Evolutionary conservation across 2,113 vertebrate species (phyloP).

Genomic region (Orthonyx spaldingii): DNA sequence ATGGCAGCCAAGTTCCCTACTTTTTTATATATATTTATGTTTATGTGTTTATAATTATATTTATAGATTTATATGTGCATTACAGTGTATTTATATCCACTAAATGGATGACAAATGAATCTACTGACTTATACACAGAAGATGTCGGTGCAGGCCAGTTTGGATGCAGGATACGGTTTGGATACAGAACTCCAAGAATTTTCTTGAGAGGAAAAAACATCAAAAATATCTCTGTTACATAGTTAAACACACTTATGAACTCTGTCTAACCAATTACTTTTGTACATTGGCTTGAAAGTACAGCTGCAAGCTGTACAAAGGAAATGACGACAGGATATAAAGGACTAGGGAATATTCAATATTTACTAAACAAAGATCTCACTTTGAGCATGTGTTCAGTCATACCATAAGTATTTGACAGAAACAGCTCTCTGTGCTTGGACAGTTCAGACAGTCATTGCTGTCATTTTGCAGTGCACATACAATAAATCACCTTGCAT

Average conservation of each 20-base stretch:
- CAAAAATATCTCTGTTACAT: background rate
- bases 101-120: background rate
- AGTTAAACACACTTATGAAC: background rate
- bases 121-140: background rate
- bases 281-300: conserved; percentile 6
- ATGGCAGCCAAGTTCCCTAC: background rate
- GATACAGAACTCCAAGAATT: background rate
- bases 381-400: conserved; percentile 23
- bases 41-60: background rate
- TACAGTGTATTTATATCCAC: background rate
- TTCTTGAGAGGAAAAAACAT: background rate
- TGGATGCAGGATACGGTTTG: background rate
- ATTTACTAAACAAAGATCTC: conserved; percentile 62
- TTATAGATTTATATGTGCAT: background rate
- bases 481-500: background rate
- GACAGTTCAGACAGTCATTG: background rate
- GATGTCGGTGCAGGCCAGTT: background rate
- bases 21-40: background rate
- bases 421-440: background rate
- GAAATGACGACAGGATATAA: conserved; percentile 60
- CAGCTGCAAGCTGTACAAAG: conserved; percentile 52
- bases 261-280: background rate
- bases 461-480: background rate
- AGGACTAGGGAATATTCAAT: conserved; percentile 56
- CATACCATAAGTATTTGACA: conserved; percentile 38